Conservation (phyloP, 64 coral and sea anemone genomes). For the Pachyseris speciosa region DNA sequence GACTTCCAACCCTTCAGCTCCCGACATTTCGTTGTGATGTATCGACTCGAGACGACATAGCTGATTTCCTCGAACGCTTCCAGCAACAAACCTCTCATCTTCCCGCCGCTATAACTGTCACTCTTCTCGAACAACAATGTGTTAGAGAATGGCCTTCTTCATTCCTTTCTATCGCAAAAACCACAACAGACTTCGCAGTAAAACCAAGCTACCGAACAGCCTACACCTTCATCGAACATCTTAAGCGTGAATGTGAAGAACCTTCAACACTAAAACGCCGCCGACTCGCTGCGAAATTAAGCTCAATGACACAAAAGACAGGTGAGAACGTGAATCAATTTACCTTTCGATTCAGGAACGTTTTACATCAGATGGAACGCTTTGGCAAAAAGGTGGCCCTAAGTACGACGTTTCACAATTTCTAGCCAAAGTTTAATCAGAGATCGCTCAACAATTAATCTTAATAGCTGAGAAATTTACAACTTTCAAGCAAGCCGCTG, state of each 20-base stretch:
- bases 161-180: slow-evolving; percentile 18
- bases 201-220: slow-evolving; percentile 42
- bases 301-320: slow-evolving; percentile 31
- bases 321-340: slow-evolving; percentile 42
- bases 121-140: slow-evolving; percentile 55
- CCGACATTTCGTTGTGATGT: slow-evolving; percentile 14
- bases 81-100: slow-evolving; percentile 39
- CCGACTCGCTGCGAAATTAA: slow-evolving; percentile 35
- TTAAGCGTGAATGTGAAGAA: slow-evolving; percentile 30
- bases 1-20: slow-evolving; percentile 24
- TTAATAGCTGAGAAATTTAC: not conserved
- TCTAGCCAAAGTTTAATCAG: not conserved
- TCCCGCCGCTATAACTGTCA: not conserved
- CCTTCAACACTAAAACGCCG: slow-evolving; percentile 22
- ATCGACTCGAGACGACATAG: not conserved
- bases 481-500: not conserved
- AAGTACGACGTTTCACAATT: slow-evolving; percentile 20
- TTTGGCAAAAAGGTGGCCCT: slow-evolving; percentile 31
- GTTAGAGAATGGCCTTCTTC: slow-evolving; percentile 51
- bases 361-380: slow-evolving; percentile 35
- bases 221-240: not conserved
- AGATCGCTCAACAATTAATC: not conserved
- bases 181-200: not conserved
- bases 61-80: slow-evolving; percentile 23
- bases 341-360: slow-evolving; percentile 46